Conservation (phyloP, 2,888 invertebrate genomes). For the Pediacus dermestoides region DNA sequence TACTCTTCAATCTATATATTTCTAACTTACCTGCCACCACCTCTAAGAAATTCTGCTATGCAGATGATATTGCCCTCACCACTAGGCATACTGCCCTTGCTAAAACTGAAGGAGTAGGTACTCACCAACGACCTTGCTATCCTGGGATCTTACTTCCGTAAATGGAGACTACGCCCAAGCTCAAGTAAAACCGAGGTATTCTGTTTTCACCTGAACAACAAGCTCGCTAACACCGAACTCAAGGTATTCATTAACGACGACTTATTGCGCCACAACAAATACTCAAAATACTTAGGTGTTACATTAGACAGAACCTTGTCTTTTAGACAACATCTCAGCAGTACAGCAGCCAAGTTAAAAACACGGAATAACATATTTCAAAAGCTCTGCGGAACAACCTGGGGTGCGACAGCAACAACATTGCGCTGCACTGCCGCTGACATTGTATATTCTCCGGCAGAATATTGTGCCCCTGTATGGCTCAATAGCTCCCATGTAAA, state of each 20-base stretch:
- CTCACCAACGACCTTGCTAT: too few relatives aligned
- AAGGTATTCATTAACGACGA: too few relatives aligned
- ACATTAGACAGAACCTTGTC: slow-evolving; percentile 22
- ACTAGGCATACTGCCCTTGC: too few relatives aligned
- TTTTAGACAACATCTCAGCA: slow-evolving; percentile 21
- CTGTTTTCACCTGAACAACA: too few relatives aligned
- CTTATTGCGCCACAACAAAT: slow-evolving; percentile 22
- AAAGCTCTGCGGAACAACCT: slow-evolving; percentile 18
- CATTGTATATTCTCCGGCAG: slow-evolving; percentile 12
- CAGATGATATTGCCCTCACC: slow-evolving; percentile 15
- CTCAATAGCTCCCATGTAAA: slow-evolving; percentile 13
- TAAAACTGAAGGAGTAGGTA: too few relatives aligned
- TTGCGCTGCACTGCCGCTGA: slow-evolving; percentile 13
- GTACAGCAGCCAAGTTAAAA: slow-evolving; percentile 19
- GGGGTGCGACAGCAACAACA: slow-evolving; percentile 17
- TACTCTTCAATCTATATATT: slow-evolving; percentile 16
- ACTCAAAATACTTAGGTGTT: slow-evolving; percentile 18
- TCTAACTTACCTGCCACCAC: slow-evolving; percentile 12
- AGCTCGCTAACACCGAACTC: too few relatives aligned
- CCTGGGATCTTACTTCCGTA: too few relatives aligned
- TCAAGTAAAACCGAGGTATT: too few relatives aligned
- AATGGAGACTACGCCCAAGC: too few relatives aligned
- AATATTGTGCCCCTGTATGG: slow-evolving; percentile 14
- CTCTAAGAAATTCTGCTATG: slow-evolving; percentile 12
- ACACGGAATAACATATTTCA: slow-evolving; percentile 20